Evolutionary conservation across 2,797 vertebrate genomes (phyloP).

Genomic region (Periophthalmus magnuspinnatus): DNA sequence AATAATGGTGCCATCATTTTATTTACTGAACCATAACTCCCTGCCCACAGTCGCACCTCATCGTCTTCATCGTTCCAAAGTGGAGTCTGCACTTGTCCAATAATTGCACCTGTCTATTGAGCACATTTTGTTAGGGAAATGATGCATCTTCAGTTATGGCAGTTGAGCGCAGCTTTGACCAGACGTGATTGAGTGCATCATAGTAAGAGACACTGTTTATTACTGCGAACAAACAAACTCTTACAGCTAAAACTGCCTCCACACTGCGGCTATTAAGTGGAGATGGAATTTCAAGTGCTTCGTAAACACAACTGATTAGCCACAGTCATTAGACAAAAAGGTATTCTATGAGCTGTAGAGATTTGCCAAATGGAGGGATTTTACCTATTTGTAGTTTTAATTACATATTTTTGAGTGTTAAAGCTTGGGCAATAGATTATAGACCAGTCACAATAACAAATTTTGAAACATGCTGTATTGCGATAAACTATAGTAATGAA

Average conservation of each 20-base stretch:
- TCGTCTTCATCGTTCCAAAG: background rate
- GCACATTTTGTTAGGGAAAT: background rate
- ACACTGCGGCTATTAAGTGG: background rate
- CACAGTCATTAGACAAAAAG: constrained; percentile 2
- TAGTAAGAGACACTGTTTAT: background rate
- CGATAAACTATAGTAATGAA: too few relatives aligned
- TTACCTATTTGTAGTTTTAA: background rate
- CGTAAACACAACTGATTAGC: constrained; percentile 5
- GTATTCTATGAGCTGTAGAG: too few relatives aligned
- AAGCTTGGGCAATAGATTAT: background rate
- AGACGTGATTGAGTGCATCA: background rate
- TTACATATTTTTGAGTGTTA: background rate
- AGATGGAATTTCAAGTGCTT: constrained; percentile 7
- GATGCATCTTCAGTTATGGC: background rate
- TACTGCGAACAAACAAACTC: background rate
- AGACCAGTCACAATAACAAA: too few relatives aligned
- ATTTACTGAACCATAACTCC: background rate
- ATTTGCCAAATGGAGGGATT: background rate
- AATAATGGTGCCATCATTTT: too few relatives aligned
- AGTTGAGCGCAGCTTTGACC: background rate
- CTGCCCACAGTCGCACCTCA: background rate
- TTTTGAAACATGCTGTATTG: too few relatives aligned
- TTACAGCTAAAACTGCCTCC: background rate
- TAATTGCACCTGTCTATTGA: background rate
- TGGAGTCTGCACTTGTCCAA: background rate